A percentile compares a stretch with the other conserved stretches of the same genome.
Evolutionary conservation across 2,113 vertebrate species (phyloP).

Genomic region (Marmota monax): DNA sequence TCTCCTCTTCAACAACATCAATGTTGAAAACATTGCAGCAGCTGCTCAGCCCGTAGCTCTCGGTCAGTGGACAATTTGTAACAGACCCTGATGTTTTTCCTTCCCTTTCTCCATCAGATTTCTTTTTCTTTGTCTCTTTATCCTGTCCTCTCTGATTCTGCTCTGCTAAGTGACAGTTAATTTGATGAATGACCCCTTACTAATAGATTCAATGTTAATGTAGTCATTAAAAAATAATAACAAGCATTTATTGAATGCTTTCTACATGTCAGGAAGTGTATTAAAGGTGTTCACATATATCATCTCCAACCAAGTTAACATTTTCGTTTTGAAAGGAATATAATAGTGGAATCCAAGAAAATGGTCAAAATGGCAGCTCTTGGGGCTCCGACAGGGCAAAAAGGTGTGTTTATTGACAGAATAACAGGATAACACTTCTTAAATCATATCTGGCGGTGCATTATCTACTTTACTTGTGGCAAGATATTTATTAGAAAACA

Average conservation of each 20-base stretch:
- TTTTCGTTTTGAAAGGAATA: slow-evolving; percentile 76
- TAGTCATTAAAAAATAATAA: slow-evolving; percentile 81
- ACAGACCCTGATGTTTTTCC: neutral
- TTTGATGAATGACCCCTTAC: slow-evolving; percentile 67
- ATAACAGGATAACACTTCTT: neutral
- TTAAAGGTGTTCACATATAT: slow-evolving; percentile 62
- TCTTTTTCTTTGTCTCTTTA: neutral
- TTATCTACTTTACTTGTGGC: neutral
- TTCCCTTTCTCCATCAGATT: neutral
- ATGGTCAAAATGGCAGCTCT: slow-evolving; percentile 26
- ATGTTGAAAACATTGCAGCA: neutral
- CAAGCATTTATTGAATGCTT: slow-evolving; percentile 62
- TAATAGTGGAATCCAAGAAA: slow-evolving; percentile 58
- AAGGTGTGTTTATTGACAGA: neutral
- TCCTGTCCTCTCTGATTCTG: slow-evolving; percentile 15
- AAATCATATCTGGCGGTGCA: neutral
- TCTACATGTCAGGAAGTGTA: slow-evolving; percentile 68
- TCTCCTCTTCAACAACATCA: neutral
- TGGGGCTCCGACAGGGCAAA: neutral
- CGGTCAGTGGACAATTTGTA: neutral
- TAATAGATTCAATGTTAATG: slow-evolving; percentile 61
- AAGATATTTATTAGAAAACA: slow-evolving; percentile 42
- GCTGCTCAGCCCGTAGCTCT: neutral
- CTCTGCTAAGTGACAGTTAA: slow-evolving; percentile 44
- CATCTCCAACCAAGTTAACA: slow-evolving; percentile 76